phyloP scores from a whole-genome alignment of 2,888 invertebrate species.

The Brachypterus glaber region DNA sequence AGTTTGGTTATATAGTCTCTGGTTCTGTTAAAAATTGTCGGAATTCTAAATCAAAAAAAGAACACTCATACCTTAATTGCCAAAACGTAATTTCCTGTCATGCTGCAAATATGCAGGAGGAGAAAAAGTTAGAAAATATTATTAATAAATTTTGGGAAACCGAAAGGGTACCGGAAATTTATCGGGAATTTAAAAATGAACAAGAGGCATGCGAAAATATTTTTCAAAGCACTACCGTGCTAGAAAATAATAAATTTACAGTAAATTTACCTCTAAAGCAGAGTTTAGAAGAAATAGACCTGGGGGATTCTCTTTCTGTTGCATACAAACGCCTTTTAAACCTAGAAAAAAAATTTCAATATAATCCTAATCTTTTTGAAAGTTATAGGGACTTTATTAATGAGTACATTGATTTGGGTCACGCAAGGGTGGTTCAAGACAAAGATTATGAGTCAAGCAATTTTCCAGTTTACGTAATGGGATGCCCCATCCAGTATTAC shows the following conservation, averaged over 20 bases:
- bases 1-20: too few relatives aligned
- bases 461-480: conserved; percentile 9
- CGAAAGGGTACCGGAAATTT: background rate
- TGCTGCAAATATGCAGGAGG: too few relatives aligned
- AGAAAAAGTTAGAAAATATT: background rate
- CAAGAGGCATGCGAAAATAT: background rate
- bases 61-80: too few relatives aligned
- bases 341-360: conserved; percentile 11
- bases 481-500: conserved; percentile 16
- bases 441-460: background rate
- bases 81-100: too few relatives aligned
- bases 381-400: conserved; percentile 14
- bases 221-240: background rate
- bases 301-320: conserved; percentile 13
- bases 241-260: conserved; percentile 7
- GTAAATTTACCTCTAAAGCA: conserved; percentile 12
- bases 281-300: conserved; percentile 1
- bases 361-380: conserved; percentile 10
- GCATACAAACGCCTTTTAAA: conserved; percentile 11
- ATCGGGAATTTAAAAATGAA: background rate
- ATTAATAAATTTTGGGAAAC: background rate
- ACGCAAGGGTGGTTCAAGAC: conserved; percentile 8
- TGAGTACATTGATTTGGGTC: conserved; percentile 12
- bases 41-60: too few relatives aligned
- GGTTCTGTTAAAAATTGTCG: too few relatives aligned